Base-by-base conservation (phyloP, 1,140 invertebrate species). In the Adoxophyes honmai region DNA sequence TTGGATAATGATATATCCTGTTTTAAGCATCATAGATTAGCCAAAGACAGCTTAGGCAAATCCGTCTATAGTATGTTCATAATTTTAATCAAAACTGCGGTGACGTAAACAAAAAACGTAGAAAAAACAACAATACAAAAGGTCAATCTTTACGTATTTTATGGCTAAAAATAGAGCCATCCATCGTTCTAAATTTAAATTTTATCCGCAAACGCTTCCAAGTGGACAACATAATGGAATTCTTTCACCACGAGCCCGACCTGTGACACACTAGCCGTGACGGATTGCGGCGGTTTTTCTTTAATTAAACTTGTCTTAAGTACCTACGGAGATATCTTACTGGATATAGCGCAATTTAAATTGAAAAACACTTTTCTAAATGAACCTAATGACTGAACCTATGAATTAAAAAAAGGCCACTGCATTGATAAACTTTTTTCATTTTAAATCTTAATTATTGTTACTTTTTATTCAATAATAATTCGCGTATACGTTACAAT, bases 41-140 rank as follows among this genome's bases (percentile, higher is more conserved):
- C n/a, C n/a, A n/a, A n/a, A n/a, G n/a, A n/a, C n/a, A n/a, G n/a
- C n/a, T n/a, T n/a, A n/a, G n/a, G n/a, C n/a, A n/a, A n/a, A n/a
- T n/a, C n/a, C n/a, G n/a, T n/a, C n/a, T n/a, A n/a, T n/a, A n/a
- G n/a, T n/a, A n/a, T n/a, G 21, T 28, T 6, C 2, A 3, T 3
- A 28, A 28, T 28, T 28, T 28, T 28, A 6, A 3, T 6, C 6
- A 28, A 28, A 28, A 28, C 21, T 28, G 6, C 21, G 2, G 2
- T 28, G 6, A 3, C 21, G 21, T 28, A 28, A 28, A 28, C 21
- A 28, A 28, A 28, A 3, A 28, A 28, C 21, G n/a, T 33, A n/a
- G 18, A 42, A 38, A n/a, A 5, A n/a, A 34, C 37, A 59, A 54
- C 38, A 44, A 42, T 48, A 52, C 15, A 36, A 48, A 54, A 59